phyloP scores from a whole-genome alignment of 2,888 invertebrate genomes.

The Nephrotoma flavescens region DNA sequence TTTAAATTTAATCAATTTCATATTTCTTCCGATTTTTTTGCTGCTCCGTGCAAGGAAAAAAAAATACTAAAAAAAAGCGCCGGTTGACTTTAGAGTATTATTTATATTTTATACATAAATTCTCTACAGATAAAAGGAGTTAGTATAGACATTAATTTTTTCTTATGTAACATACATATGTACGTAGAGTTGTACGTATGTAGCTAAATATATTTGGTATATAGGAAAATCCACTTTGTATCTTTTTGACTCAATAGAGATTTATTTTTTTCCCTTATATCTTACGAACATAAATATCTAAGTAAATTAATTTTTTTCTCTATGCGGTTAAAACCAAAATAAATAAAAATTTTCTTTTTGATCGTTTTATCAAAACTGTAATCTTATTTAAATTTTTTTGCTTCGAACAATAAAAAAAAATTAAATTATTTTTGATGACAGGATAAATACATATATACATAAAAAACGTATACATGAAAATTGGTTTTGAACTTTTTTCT shows the following conservation, averaged over 20 bases:
- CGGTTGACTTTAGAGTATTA: background rate
- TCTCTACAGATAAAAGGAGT: background rate
- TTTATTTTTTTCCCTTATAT: background rate
- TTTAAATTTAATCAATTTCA: background rate
- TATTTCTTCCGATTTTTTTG: background rate
- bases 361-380: background rate
- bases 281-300: background rate
- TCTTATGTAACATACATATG: background rate
- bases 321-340: background rate
- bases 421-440: background rate
- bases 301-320: background rate
- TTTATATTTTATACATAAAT: background rate
- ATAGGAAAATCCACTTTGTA: background rate
- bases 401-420: background rate
- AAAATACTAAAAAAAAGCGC: background rate
- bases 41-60: background rate
- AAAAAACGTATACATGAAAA: background rate
- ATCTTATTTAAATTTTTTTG: background rate
- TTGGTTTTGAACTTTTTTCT: background rate
- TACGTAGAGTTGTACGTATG: too few relatives aligned
- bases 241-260: background rate
- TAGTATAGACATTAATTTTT: background rate
- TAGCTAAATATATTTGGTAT: background rate
- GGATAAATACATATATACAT: background rate
- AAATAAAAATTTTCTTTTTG: background rate